phyloP scores from a whole-genome alignment of 2,888 invertebrate genomes.

The Carpatolechia fugitivella region DNA sequence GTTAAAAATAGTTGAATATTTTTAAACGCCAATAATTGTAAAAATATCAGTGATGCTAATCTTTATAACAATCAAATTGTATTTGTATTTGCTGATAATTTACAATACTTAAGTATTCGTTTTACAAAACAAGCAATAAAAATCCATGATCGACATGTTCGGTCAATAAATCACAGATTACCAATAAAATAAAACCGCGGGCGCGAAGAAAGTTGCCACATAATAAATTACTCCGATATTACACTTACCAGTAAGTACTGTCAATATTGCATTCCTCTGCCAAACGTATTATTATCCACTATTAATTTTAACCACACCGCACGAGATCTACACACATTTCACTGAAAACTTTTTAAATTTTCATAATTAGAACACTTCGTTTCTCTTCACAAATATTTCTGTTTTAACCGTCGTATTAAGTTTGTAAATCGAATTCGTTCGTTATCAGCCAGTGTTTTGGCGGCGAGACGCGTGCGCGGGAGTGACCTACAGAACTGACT shows the following conservation, averaged over 20 bases:
- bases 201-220: conserved; percentile 25
- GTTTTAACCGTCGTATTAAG: background rate
- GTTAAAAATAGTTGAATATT: too few species aligned
- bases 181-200: conserved; percentile 22
- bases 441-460: background rate
- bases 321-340: conserved; percentile 15
- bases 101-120: background rate
- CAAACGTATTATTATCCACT: conserved; percentile 10
- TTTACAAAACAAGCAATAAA: background rate
- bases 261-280: conserved; percentile 21
- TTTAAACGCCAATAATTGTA: background rate
- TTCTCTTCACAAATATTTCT: background rate
- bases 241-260: conserved; percentile 15
- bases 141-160: conserved; percentile 2
- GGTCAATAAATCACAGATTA: background rate
- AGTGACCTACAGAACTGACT: conserved; percentile 62
- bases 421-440: conserved; percentile 12
- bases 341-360: conserved; percentile 6
- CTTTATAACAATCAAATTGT: too few species aligned
- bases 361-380: conserved; percentile 5
- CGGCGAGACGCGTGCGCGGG: conserved; percentile 38
- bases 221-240: conserved; percentile 9
- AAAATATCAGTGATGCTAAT: too few species aligned
- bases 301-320: conserved; percentile 13
- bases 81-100: too few species aligned